Conservation (phyloP, 2,888 invertebrate genomes). For the Cheilosia pagana region DNA sequence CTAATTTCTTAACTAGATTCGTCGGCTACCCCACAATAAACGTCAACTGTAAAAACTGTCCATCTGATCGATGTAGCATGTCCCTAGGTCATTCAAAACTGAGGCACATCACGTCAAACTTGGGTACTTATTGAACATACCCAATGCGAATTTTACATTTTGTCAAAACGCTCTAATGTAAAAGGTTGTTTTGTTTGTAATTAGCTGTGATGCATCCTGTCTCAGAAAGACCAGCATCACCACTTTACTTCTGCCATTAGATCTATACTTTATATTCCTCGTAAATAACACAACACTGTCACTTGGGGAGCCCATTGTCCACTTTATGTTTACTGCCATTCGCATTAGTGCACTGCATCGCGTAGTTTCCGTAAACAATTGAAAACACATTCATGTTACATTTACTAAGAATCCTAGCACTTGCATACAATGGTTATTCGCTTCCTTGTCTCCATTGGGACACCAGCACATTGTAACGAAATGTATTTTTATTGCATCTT, state of each 20-base stretch:
- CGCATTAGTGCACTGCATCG: neutral
- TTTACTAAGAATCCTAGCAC: constrained; percentile 2
- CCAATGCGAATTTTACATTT: no score
- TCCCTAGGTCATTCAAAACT: no score
- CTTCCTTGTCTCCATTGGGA: neutral
- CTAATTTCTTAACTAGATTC: no score
- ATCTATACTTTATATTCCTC: neutral
- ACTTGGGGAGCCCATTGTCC: neutral
- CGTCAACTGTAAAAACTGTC: no score
- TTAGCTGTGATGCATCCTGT: neutral
- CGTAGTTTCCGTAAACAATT: constrained; percentile 16
- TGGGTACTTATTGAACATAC: no score
- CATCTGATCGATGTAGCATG: no score
- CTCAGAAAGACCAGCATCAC: neutral
- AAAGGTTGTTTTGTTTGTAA: no score
- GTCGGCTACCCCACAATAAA: no score
- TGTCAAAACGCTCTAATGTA: no score
- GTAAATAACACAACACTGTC: neutral
- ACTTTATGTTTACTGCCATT: neutral
- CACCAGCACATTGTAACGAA: constrained; percentile 35
- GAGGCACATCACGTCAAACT: no score
- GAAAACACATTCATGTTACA: constrained; percentile 24
- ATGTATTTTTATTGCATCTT: constrained; percentile 57
- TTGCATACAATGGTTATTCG: neutral
- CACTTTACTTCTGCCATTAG: neutral